A percentile compares a stretch with the other conserved stretches of the same genome.
phyloP scores from a whole-genome alignment of 2,888 invertebrate genomes.

The Theodoxus fluviatilis region DNA sequence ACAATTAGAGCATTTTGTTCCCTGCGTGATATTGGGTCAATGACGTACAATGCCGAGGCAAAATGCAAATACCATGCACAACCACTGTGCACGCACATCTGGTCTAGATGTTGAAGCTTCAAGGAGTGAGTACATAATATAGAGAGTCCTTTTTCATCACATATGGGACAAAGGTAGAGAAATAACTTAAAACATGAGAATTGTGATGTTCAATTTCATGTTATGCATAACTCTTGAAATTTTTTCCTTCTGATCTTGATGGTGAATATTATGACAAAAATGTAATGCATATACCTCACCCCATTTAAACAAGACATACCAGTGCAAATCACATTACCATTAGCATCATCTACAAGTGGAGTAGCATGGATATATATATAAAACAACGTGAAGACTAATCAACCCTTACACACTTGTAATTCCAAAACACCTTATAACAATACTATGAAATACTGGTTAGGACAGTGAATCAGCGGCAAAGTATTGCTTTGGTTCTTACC shows the following conservation, averaged over 20 bases:
- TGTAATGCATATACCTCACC: too few relatives aligned
- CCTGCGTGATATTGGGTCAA: conserved; percentile 16
- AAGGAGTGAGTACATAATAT: conserved; percentile 26
- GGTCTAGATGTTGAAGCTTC: conserved; percentile 9
- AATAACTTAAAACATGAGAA: conserved; percentile 7
- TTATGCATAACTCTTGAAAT: conserved; percentile 20
- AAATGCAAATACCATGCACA: conserved; percentile 25
- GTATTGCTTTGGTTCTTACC: conserved; percentile 27
- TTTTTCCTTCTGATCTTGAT: conserved; percentile 22
- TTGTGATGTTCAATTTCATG: conserved; percentile 21
- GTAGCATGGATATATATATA: too few relatives aligned
- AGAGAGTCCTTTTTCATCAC: conserved; percentile 18
- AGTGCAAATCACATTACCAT: too few relatives aligned
- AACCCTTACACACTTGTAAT: too few relatives aligned
- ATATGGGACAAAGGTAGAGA: conserved; percentile 16
- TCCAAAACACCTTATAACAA: conserved; percentile 26
- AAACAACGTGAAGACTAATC: too few relatives aligned
- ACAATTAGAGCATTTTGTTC: conserved; percentile 20
- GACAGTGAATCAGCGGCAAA: too few relatives aligned
- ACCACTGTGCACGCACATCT: conserved; percentile 25
- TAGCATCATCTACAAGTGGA: too few relatives aligned
- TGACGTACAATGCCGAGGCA: conserved; percentile 18
- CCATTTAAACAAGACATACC: too few relatives aligned
- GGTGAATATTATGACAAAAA: conserved; percentile 30
- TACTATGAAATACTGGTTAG: conserved; percentile 24